Evolutionary conservation across 1,140 invertebrate species (phyloP), one percentile per base, ranked within the genome.

Genomic region (Contarinia nasturtii): DNA sequence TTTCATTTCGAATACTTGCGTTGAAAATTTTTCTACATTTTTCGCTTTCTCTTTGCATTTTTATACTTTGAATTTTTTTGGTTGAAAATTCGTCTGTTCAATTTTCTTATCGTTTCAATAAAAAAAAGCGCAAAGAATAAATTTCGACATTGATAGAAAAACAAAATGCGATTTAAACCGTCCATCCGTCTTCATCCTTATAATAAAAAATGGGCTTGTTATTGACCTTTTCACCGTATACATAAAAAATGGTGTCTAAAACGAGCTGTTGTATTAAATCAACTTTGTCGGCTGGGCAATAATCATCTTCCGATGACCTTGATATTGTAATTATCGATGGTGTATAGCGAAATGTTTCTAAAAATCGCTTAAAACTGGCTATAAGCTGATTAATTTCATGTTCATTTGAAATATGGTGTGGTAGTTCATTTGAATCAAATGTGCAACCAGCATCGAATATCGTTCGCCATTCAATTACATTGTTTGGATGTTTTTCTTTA

Each of bases 371-470:
- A 50, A 86, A 69, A 46, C 68, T 55, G 33, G 57, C 60, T 47
- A 86, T 73, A 44, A 81, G 69, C 10, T 67, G 60, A 45, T 68
- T 60, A 38, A 92, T 73, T 61, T 89, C 76, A 42, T 75, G 68
- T 4, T 68, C 57, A 1, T 67, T 71, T 45, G 82, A 84, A 1
- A 87, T 73, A 57, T 92, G 85, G 60, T 90, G 75, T 0, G 89
- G 88, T 36, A 92, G 61, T 18, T 72, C 74, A 49, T 59, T 59
- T 51, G 86, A 79, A 58, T 94, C 89, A 48, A 80, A 78, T 1
- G 88, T 91, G 57, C 83, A 88, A 5, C 88, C 88, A 43, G 81
- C 86, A 52, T 87, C 79, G 55, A 85, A 84, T 8, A 90, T 67
- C 10, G 80, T 60, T 55, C 73, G 68, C 82, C 82, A 88, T 55